These are phyloP conservation scores for Slavum lentiscoides DNA, from an alignment of 2,888 invertebrate species.

Conservation along the genomic window DNA sequence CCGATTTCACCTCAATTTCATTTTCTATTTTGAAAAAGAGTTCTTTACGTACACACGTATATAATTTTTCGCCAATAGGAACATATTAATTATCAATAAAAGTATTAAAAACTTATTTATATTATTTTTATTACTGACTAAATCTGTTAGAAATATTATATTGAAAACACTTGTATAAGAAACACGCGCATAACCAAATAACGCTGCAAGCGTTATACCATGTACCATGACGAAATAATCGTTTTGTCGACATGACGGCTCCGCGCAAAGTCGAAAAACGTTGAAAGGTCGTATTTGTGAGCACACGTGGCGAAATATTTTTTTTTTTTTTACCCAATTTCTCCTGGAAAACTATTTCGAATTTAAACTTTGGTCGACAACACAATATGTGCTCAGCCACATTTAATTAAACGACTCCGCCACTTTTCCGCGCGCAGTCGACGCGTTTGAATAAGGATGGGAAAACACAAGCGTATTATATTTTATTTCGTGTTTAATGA, in stretches of 20 bases:
- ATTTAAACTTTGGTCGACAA: slow-evolving; percentile 11
- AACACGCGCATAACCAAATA: too few relatives aligned
- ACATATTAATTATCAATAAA: too few relatives aligned
- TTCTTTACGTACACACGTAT: too few relatives aligned
- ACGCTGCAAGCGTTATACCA: too few relatives aligned
- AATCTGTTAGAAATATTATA: too few relatives aligned
- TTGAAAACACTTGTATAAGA: too few relatives aligned
- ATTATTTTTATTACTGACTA: too few relatives aligned
- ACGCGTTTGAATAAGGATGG: background rate
- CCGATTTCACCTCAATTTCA: too few relatives aligned
- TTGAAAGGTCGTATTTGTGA: background rate
- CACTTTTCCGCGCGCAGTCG: background rate
- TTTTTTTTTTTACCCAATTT: background rate
- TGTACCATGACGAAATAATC: background rate
- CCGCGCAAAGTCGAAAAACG: background rate
- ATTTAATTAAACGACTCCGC: background rate
- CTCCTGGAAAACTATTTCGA: background rate
- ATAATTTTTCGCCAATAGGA: too few relatives aligned
- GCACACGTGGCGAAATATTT: background rate
- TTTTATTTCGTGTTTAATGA: slow-evolving; percentile 1
- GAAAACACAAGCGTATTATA: background rate
- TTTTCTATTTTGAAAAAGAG: too few relatives aligned
- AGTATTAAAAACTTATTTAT: too few relatives aligned
- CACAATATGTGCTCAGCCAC: background rate
- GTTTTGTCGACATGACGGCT: slow-evolving; percentile 1